phyloP scores from a whole-genome alignment of 2,797 vertebrate species.

The Euthynnus affinis region DNA sequence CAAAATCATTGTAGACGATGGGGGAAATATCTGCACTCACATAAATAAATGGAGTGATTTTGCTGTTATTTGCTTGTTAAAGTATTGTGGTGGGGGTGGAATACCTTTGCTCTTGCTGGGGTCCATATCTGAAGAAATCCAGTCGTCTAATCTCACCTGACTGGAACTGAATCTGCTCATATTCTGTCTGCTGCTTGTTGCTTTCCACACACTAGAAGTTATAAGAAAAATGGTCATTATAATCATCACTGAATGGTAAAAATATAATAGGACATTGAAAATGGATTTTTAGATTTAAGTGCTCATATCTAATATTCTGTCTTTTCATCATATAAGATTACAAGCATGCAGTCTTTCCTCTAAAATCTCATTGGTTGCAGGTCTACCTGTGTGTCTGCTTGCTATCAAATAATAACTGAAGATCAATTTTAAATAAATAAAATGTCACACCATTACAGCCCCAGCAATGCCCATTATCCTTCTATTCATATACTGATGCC shows the following conservation, averaged over 20 bases:
- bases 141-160: slow-evolving; percentile 75
- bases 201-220: slow-evolving; percentile 50
- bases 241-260: background rate
- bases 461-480: background rate
- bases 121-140: slow-evolving; percentile 84
- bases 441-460: background rate
- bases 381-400: background rate
- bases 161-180: slow-evolving; percentile 43
- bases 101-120: slow-evolving; percentile 78
- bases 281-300: background rate
- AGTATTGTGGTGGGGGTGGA: background rate
- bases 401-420: background rate
- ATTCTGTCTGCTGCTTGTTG: slow-evolving; percentile 43
- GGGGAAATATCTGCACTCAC: background rate
- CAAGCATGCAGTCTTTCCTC: no score
- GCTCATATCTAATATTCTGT: background rate
- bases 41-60: background rate
- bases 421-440: background rate
- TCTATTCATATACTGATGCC: background rate
- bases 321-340: no score
- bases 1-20: background rate
- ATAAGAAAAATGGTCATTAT: slow-evolving; percentile 2
- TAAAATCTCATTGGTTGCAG: no score
- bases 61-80: background rate
- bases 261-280: background rate